These are phyloP conservation scores for Piaya cayana DNA, from an alignment of 2,113 vertebrate species.

Conservation along the genomic window DNA sequence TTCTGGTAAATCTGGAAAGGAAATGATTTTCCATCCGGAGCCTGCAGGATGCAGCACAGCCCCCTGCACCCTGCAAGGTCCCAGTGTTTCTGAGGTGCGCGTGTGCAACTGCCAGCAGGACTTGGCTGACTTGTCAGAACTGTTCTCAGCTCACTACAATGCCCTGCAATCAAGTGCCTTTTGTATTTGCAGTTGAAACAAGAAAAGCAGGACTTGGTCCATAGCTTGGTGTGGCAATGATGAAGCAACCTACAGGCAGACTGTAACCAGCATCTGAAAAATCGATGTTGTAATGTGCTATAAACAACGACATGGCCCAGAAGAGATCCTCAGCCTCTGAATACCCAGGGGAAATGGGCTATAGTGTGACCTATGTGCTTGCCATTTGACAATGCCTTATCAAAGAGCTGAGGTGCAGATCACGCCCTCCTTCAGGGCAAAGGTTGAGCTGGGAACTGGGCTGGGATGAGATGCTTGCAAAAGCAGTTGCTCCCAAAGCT, in stretches of 20 bases:
- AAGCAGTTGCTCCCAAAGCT: background rate
- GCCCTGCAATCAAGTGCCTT: conserved; percentile 34
- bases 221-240: conserved; percentile 54
- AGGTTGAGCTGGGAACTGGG: background rate
- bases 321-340: background rate
- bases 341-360: background rate
- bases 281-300: conserved; percentile 12
- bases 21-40: background rate
- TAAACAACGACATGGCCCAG: background rate
- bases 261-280: background rate
- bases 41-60: conserved; percentile 6
- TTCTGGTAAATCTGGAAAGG: conserved; percentile 26
- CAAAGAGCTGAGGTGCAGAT: background rate
- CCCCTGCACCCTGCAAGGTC: background rate
- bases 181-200: conserved; percentile 58
- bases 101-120: background rate
- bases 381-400: background rate
- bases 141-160: background rate
- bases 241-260: conserved; percentile 58
- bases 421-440: background rate
- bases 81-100: background rate
- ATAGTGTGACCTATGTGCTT: background rate
- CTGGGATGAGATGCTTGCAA: background rate
- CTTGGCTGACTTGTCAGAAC: background rate
- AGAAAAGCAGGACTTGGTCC: conserved; percentile 62